Evolutionary conservation across 2,888 invertebrate species (phyloP), one percentile per base, ranked within the genome.

Genomic region (Homarus gammarus): DNA sequence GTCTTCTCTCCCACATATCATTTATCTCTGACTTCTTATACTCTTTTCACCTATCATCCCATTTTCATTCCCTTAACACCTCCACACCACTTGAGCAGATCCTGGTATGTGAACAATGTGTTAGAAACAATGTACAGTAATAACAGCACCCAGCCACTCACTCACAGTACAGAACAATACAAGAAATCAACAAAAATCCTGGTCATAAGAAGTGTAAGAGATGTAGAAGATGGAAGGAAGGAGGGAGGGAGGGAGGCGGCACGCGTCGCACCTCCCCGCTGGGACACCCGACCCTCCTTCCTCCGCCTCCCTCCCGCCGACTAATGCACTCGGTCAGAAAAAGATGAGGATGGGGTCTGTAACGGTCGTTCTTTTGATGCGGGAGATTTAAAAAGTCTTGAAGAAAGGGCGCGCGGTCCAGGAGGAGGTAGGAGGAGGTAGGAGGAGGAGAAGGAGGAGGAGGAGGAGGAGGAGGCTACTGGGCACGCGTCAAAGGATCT

Each of bases 351-450:
- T 3, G 75, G 61, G 31, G 75, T 40, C 49, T 31, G 85, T 85
- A 85, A 85, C 85, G 85, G 85, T 85, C 85, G 64, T 72, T 68
- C 85, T 36, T 27, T 78, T 78, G 64, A 64, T 31, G 77, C 68
- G 31, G 77, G 85, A 38, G 85, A 77, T 85, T 85, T 85, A 85
- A 85, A 85, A 85, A 85, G 85, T 85, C 85, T 85, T 85, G 77
- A 85, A 85, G 85, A 85, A 85, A 77, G 68, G 78, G 31, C 40
- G 40, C 51, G 84, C 44, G 85, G 61, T 56, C 31, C 31, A 64
- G 40, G 56, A 36, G 27, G 56, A 68, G 51, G 84, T 40, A 64
- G 75, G 64, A 61, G 56, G 61, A 75, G 56, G 84, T 31, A 31
- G 44, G 40, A 2, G 44, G 44, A 77, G 44, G 44, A 51, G n/a